Evolutionary conservation across 37 sponge, comb jelly and placozoan genomes (phyloP), one percentile per base, ranked within the genome.

Genomic region (Dysidea cf. avara): DNA sequence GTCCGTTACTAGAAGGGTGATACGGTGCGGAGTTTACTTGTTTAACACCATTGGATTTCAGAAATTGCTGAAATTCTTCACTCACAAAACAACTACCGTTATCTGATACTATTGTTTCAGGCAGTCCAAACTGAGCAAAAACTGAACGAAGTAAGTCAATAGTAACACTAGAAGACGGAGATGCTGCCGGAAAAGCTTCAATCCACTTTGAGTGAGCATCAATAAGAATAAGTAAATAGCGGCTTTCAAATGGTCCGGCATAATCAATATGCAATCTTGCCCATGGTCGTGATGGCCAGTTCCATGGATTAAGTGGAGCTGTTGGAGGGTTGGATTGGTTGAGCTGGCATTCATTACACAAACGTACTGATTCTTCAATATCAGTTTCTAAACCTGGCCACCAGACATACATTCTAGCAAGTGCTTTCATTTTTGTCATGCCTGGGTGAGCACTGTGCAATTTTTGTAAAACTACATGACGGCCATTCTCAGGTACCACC

Each of bases 351-450:
- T 14, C 21, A 11, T 72, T 17, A 55, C 74, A 72, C 59, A 35
- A 21, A 1, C 11, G 38, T 2, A 56, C 59, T 3, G 32, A 18
- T n/a, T 56, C 46, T 9, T 72, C 74, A 46, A 53, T 30, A 4
- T 72, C 54, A 12, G 9, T 58, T 39, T 72, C 74, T 46, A 72
- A 1, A 22, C 43, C 33, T 12, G 74, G 74, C 61, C 61, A 72
- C 74, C 74, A 72, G 24, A 72, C 74, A 21, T 55, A 72, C 4
- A 34, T 57, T 57, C 74, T 72, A 3, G 54, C 74, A 40, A 72
- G 36, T 3, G 39, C 24, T 46, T 72, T 72, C 74, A 72, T 72
- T 39, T 43, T 2, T 20, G 29, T 39, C 2, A 5, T 56, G 36
- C 74, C 59, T 39, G n/a, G 74, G 24, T 72, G 72, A 6, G 36